These are phyloP conservation scores for Drosophila virilis DNA, from an alignment of 1,140 invertebrate species.

Conservation along the genomic window DNA sequence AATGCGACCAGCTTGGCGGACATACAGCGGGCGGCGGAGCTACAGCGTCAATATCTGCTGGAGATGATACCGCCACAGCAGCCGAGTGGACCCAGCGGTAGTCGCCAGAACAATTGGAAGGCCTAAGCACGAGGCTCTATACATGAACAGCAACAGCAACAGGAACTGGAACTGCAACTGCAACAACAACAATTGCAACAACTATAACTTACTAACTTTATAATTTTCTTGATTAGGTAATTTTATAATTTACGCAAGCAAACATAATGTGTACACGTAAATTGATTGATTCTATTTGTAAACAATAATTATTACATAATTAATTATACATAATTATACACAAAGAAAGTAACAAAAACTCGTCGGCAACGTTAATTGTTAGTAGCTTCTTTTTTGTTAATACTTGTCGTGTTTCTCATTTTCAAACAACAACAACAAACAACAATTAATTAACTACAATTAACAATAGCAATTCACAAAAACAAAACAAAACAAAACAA, in stretches of 20 bases:
- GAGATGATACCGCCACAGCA: slow-evolving; percentile 96
- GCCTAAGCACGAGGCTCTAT: slow-evolving; percentile 56
- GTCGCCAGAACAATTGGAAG: slow-evolving; percentile 84
- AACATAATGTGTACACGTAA: slow-evolving; percentile 69
- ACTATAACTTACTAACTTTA: slow-evolving; percentile 41
- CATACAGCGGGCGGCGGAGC: slow-evolving; percentile 92
- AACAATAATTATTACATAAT: slow-evolving; percentile 76
- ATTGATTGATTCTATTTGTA: slow-evolving; percentile 73
- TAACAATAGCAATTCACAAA: slow-evolving; percentile 34
- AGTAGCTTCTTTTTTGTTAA: slow-evolving; percentile 60
- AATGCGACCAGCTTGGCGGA: slow-evolving; percentile 88
- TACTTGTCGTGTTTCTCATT: slow-evolving; percentile 57
- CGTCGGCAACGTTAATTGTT: slow-evolving; percentile 67
- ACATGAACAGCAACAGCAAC: slow-evolving; percentile 5
- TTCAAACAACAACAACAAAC: slow-evolving; percentile 27
- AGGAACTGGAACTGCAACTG: slow-evolving; percentile 30
- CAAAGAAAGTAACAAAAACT: slow-evolving; percentile 35
- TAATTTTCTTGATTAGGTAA: slow-evolving; percentile 74
- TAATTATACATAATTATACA: slow-evolving; percentile 64
- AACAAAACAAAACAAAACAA: neutral
- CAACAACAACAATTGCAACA: slow-evolving; percentile 36
- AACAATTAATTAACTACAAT: slow-evolving; percentile 22
- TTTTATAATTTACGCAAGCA: slow-evolving; percentile 73
- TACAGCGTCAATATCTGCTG: slow-evolving; percentile 97
- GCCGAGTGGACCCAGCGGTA: slow-evolving; percentile 75